Evolutionary conservation across 2,797 vertebrate species (phyloP), one percentile per base, ranked within the genome.

Genomic region (Danio choprae): DNA sequence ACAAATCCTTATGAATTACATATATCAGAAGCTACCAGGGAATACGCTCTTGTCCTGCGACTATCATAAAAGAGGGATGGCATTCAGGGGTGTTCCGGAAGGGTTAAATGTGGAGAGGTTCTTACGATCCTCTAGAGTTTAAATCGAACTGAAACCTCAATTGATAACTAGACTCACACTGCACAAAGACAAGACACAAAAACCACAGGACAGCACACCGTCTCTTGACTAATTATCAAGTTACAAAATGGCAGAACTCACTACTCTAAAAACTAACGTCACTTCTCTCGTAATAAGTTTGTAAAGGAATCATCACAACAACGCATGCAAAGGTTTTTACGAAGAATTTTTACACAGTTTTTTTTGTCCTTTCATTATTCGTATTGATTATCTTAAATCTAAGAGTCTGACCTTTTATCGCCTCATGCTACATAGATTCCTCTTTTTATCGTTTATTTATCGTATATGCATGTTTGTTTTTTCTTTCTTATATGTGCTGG

Each of bases 181-280:
- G 93, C 95, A 98, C 95, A 90, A 92, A 87, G 94, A 97, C 95
- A 90, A 95, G 95, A 98, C 95, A 90, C 88, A 95, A 94, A 94
- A 90, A 95, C 95, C 95, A 97, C 95, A 92, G 93, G 94, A 97
- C 94, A 93, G 94, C 95, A 97, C 95, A 96, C 95, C 93, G 94
- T 94, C 89, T 91, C 86, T 90, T 88, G 36, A 87, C 84, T 82
- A 84, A 69, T 68, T 94, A 96, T 94, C 94, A 87, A 90, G 89
- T 87, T 94, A 95, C 95, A 94, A 83, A 94, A 94, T 91, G 95
- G 94, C 92, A 95, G 92, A 94, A 89, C 94, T 93, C 91, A 94
- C 95, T 96, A 97, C 89, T 95, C 96, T 96, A 96, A 95, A 84
- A 95, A 95, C 94, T 95, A 94, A 93, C 92, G 93, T 88, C 92